phyloP scores from a whole-genome alignment of 2,797 vertebrate species.

The Bovichtus diacanthus region DNA sequence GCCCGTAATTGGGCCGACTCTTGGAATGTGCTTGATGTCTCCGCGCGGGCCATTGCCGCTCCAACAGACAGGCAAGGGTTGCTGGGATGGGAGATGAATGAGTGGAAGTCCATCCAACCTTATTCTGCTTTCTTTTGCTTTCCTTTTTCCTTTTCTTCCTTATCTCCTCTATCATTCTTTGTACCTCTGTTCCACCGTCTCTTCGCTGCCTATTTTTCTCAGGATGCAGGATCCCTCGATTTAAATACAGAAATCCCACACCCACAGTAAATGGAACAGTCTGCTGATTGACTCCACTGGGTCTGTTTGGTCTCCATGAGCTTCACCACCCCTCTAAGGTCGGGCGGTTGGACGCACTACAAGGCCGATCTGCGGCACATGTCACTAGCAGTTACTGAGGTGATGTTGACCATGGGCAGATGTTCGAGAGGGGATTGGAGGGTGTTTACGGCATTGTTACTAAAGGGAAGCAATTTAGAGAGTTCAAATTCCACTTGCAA shows the following conservation, averaged over 20 bases:
- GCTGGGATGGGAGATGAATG: conserved; percentile 63
- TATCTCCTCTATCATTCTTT: conserved; percentile 2
- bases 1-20: conserved; percentile 85
- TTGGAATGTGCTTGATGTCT: conserved; percentile 89
- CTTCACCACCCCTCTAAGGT: conserved; percentile 65
- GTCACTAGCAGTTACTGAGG: conserved; percentile 74
- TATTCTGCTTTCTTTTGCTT: conserved; percentile 24
- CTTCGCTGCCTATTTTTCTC: conserved; percentile 22
- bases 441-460: conserved; percentile 81
- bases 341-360: conserved; percentile 65
- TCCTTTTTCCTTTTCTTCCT: conserved; percentile 2
- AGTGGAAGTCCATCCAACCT: conserved; percentile 66
- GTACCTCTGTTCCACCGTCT: conserved; percentile 42
- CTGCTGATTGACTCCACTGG: conserved; percentile 49
- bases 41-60: conserved; percentile 71
- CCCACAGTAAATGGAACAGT: conserved; percentile 56
- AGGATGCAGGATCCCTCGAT: conserved; percentile 6
- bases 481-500: conserved; percentile 79
- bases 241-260: conserved; percentile 51
- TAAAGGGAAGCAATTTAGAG: conserved; percentile 79
- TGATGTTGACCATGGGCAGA: conserved; percentile 81
- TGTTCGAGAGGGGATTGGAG: conserved; percentile 68
- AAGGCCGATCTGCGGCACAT: conserved; percentile 72
- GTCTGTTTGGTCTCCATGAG: conserved; percentile 61
- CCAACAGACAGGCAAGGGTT: conserved; percentile 70